Percentiles rank a stretch among this genome's conserved stretches.
phyloP scores from a whole-genome alignment of 53 echinoderm and acorn worm genomes.

The Stichopus horrens region DNA sequence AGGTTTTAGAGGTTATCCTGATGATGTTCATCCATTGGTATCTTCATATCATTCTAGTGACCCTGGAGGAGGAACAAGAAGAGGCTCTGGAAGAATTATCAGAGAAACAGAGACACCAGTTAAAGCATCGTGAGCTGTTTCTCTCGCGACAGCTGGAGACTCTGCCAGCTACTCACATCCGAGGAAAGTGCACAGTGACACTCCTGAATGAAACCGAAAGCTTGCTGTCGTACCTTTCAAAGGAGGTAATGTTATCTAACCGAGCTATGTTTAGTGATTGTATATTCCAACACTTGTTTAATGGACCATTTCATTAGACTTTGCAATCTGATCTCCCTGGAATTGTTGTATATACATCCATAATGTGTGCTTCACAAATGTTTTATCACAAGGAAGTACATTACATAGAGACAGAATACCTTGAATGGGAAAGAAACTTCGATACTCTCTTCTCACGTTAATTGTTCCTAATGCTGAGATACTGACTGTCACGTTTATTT shows the following conservation, averaged over 20 bases:
- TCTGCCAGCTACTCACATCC: slow-evolving; percentile 96
- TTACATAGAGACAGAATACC: no score
- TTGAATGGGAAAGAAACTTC: no score
- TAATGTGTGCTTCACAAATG: no score
- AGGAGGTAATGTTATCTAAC: slow-evolving; percentile 66
- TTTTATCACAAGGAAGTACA: no score
- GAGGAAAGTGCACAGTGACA: slow-evolving; percentile 97
- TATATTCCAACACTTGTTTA: no score
- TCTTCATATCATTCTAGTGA: slow-evolving; percentile 55
- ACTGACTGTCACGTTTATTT: no score
- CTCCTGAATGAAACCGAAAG: slow-evolving; percentile 96
- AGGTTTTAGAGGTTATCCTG: slow-evolving; percentile 8
- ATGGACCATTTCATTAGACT: no score
- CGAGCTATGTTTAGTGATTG: no score
- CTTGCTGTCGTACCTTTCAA: slow-evolving; percentile 84
- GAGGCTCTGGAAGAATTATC: slow-evolving; percentile 86
- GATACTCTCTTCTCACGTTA: no score
- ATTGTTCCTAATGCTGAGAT: no score
- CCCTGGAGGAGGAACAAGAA: slow-evolving; percentile 95
- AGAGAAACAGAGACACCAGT: slow-evolving; percentile 97
- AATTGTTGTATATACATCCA: no score
- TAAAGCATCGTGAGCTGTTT: slow-evolving; percentile 96
- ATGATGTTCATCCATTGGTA: neutral
- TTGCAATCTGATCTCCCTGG: no score
- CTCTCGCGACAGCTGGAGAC: slow-evolving; percentile 95